Conservation (phyloP, 1,140 invertebrate species). For the Papilio aristodemus region DNA sequence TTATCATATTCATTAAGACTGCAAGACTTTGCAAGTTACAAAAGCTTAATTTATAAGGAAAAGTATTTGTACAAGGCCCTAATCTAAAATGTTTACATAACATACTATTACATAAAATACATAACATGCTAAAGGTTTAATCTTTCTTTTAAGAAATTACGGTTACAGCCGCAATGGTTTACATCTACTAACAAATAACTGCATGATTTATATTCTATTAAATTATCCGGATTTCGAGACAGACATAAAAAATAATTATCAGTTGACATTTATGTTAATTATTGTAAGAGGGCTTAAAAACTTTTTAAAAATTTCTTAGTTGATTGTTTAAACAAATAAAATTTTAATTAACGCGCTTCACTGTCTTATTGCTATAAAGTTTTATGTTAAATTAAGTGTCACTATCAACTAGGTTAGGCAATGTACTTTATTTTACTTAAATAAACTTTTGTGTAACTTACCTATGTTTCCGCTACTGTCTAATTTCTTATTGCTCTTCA, state of each 20-base stretch:
- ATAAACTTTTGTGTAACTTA: conserved; percentile 44
- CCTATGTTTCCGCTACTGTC: conserved; percentile 56
- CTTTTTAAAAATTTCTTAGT: neutral
- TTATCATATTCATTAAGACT: no score
- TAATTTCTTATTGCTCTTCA: conserved; percentile 68
- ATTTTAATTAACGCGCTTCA: neutral
- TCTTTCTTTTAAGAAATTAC: no score
- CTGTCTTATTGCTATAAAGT: conserved; percentile 3
- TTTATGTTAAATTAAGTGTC: conserved; percentile 6
- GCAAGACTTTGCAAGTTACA: no score
- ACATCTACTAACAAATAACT: neutral
- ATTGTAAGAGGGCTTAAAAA: neutral
- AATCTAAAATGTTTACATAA: no score
- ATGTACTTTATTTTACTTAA: conserved; percentile 17
- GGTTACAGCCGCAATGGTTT: neutral
- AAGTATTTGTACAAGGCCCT: no score
- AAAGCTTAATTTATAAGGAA: no score
- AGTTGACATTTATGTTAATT: neutral
- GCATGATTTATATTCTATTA: neutral
- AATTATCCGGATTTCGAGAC: neutral
- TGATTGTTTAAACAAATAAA: neutral
- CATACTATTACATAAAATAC: no score
- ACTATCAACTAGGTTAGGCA: conserved; percentile 18
- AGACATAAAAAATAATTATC: neutral
- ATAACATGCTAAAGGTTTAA: no score